Conservation (phyloP, 1,140 invertebrate species). For the Drosophila kikkawai region DNA sequence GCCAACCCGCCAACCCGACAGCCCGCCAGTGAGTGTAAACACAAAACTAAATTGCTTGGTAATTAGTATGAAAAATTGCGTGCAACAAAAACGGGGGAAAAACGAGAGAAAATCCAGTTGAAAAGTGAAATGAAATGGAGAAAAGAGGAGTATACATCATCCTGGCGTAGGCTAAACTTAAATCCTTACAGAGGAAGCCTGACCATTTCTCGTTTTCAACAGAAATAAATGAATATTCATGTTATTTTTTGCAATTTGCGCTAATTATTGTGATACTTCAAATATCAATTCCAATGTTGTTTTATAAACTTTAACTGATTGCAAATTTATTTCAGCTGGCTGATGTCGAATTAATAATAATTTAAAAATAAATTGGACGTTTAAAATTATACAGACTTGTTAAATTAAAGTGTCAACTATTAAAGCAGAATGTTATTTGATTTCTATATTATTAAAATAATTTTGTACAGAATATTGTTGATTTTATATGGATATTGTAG, state of each 20-base stretch:
- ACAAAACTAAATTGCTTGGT: slow-evolving; percentile 83
- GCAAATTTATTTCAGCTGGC: slow-evolving; percentile 6
- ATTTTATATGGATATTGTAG: not conserved
- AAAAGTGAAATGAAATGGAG: slow-evolving; percentile 33
- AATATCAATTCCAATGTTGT: slow-evolving; percentile 16
- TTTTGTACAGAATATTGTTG: not conserved
- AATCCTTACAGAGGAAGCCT: slow-evolving; percentile 15
- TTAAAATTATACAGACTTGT: not conserved
- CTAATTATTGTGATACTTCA: slow-evolving; percentile 28
- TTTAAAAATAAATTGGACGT: slow-evolving; percentile 20
- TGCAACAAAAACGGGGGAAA: slow-evolving; percentile 35
- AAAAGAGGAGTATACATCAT: slow-evolving; percentile 4
- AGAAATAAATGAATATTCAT: slow-evolving; percentile 8
- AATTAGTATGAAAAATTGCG: slow-evolving; percentile 82
- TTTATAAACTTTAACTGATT: slow-evolving; percentile 16
- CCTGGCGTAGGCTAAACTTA: not conserved
- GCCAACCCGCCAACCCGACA: slow-evolving; percentile 39
- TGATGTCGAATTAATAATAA: slow-evolving; percentile 24
- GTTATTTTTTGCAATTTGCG: slow-evolving; percentile 12
- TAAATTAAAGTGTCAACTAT: not conserved
- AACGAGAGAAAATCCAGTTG: slow-evolving; percentile 26
- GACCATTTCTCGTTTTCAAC: not conserved
- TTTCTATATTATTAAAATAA: not conserved
- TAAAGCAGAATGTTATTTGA: not conserved
- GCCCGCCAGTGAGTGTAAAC: slow-evolving; percentile 61